Evolutionary conservation across 2,888 invertebrate genomes (phyloP), one percentile per base, ranked within the genome.

Genomic region (Drosophila rubida): DNA sequence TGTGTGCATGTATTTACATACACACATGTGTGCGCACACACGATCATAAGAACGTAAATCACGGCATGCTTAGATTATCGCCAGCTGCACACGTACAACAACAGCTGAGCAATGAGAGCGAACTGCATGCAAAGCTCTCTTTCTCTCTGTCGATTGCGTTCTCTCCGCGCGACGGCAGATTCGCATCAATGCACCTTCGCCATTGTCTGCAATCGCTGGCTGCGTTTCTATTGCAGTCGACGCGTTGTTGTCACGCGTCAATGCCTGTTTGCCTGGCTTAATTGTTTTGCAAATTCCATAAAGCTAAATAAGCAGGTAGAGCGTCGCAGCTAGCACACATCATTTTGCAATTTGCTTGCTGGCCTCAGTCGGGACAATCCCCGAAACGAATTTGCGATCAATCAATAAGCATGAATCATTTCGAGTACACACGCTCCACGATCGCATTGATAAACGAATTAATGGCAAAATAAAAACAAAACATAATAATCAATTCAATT

Each of bases 241-340:
- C 42, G 30, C 30, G 11, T 30, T 11, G 30, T 30, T n/a, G 62
- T 75, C 51, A 66, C 75, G 62, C 77, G 44, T 69, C 77, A 85
- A 68, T 79, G 76, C 66, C 19, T 46, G 53, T 35, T 42, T 41
- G 30, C 1, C 23, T 23, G 23, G 19, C 19, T 61, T 41, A 69
- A 61, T 82, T 77, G 65, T 55, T 75, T 23, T 23, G 22, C 57
- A 41, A 75, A 76, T 58, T 76, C 50, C 54, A 57, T 76, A 13
- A 42, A 42, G n/a, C 32, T 32, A 32, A 32, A 32, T n/a, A 32
- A n/a, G 32, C 32, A 30, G 35, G 45, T 22, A 9, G 23, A 14
- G 16, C 25, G 9, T 4, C 11, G 48, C 27, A 14, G 13, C 8
- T 49, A 32, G 23, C n/a, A n/a, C n/a, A n/a, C n/a, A n/a, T 11